Base-by-base conservation (phyloP, 2,888 invertebrate species). In the Pardosa pseudoannulata region DNA sequence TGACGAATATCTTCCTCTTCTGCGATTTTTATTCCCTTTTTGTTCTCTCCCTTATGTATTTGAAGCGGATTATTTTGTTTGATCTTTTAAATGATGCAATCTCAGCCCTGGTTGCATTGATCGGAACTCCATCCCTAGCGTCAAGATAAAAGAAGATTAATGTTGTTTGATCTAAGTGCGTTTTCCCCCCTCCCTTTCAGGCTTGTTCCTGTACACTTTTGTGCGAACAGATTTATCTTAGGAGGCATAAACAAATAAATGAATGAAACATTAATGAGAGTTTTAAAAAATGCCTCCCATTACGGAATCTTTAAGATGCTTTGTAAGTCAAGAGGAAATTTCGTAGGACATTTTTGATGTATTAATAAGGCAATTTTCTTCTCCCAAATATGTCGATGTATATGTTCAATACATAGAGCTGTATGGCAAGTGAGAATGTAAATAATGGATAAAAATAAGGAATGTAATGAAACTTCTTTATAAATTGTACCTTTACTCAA, bases 11-110 rank as follows among this genome's bases (percentile, higher is more conserved):
- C 11, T 46, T 16, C 46, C 46, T 16, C 46, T 56, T 23, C 56
- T 56, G 7, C 3, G 13, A 6, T 39, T 19, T 70, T 41, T 62
- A 50, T 62, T 75, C 39, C 36, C 13, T 16, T 39, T 56, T 74
- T n/a, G 5, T 19, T 19, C 27, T 32, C 81, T 72, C 81, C 36
- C 67, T 75, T 70, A 81, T 74, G 67, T 67, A 73, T 80, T 68
- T 70, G 80, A 81, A 50, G 67, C 62, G 75, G 75, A 75, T 75
- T 81, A 75, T 81, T 81, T 75, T 81, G 75, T 81, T 81, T 81
- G 81, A 81, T 74, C 81, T 81, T 81, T 81, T 75, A 81, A 81
- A 81, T 73, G 81, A 75, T 81, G 81, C 68, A 81, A 81, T 81
- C 80, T 74, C 74, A 46, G 50, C 39, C 74, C 74, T 13, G 19